Evolutionary conservation across 2,888 invertebrate genomes (phyloP), one percentile per base, ranked within the genome.

Genomic region (Euzophera pinguis): DNA sequence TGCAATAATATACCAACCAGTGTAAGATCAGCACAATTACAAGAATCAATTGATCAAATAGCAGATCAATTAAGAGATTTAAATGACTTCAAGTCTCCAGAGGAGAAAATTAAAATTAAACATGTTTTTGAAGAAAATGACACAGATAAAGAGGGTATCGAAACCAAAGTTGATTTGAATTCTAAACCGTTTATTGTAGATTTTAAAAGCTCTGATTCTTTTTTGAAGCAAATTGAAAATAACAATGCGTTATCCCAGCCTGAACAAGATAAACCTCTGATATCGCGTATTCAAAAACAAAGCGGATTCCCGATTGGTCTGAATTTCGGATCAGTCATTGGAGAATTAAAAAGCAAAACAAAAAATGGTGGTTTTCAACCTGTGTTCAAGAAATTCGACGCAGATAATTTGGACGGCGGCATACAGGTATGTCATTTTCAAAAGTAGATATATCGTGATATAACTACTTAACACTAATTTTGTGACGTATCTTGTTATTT

Each of bases 171-270:
- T 5, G 82, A 83, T 32, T 65, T 88, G 7, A 86, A 86, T 61
- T 90, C 88, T 54, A 87, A 88, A 48, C 89, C 88, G 27, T 80
- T 90, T 13, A 89, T 89, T 51, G 89, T 89, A 37, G 89, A 90
- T 60, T 64, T 90, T 55, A 88, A 84, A 62, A 79, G 72, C 55
- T 13, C 61, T 50, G 66, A 59, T 51, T 54, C 47, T 12, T 47
- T 53, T 38, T 52, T 53, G 43, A 10, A 17, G 10, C 32, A 52
- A 8, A 1, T 14, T 16, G 47, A 22, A 29, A 17, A 50, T 39
- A n/a, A 47, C 16, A 17, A 35, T 9, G n/a, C n/a, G 52, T 55
- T 60, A 38, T 55, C 41, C 13, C 56, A 61, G 52, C 22, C 39
- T 16, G 59, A 57, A 51, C 78, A 78, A 54, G 69, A 68, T 13